Evolutionary conservation across 2,113 vertebrate genomes (phyloP), one percentile per base, ranked within the genome.

Genomic region (Psilopsiagon aymara): DNA sequence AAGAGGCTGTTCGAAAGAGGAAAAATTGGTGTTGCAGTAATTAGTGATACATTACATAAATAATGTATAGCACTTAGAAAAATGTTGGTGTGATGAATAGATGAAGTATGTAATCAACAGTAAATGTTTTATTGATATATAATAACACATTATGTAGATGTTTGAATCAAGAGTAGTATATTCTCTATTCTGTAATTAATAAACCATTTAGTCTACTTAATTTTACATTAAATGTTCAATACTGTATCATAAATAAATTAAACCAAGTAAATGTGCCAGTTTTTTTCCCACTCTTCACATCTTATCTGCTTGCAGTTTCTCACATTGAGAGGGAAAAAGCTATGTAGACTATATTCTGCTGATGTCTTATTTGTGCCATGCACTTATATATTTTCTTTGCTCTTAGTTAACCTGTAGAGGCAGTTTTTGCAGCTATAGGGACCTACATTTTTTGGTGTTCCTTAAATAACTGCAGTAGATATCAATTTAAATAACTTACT

Each of bases 31-130:
- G 16, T 91, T 85, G 44, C 79, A 64, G 63, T 95, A 91, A 95
- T 95, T 94, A 91, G 89, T 18, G 43, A 83, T 69, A 85, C 35
- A 71, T 91, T 86, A 33, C 63, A 96, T 96, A 93, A 97, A 97
- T 97, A 97, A 95, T 95, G 82, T 85, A 96, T 55, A 93, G 14
- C 59, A 77, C 87, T 93, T 87, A 84, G 79, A 78, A 95, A 95
- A 97, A 91, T 86, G 49, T 94, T 95, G 92, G 35, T 91, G 73
- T 91, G 92, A 95, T 96, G 76, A 96, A 93, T 92, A 92, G 69
- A 49, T 92, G 43, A 95, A 92, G 76, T 76, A 75, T 71, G 83
- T 92, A 70, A 97, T 94, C 90, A 97, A 85, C 71, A 86, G 57
- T 88, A 94, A 95, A 95, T 94, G 63, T 85, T 95, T 97, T 97